These are phyloP conservation scores for Danionella dracula DNA, from an alignment of 2,797 vertebrate species.

Conservation along the genomic window DNA sequence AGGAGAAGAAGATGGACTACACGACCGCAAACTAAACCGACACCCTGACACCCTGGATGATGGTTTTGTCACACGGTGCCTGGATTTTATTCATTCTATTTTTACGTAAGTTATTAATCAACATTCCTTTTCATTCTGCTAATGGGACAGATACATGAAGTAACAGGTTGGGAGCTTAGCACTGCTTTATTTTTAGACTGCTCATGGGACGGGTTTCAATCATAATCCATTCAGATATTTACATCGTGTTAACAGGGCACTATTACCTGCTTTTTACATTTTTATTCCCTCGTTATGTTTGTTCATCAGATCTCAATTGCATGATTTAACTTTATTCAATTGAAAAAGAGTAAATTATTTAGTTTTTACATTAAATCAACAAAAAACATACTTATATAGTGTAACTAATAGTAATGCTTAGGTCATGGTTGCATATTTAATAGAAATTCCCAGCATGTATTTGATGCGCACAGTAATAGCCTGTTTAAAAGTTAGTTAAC, in stretches of 20 bases:
- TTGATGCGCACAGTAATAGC: no score
- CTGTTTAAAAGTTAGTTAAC: no score
- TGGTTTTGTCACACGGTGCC: constrained; percentile 52
- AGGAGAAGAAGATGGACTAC: constrained; percentile 44
- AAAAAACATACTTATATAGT: no score
- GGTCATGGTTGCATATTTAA: no score
- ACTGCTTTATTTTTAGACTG: constrained; percentile 19
- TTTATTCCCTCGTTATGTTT: not conserved
- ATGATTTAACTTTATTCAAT: not conserved
- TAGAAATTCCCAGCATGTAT: no score
- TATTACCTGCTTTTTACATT: no score
- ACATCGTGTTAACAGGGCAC: not conserved
- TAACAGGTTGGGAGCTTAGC: constrained; percentile 61
- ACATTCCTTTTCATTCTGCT: not conserved
- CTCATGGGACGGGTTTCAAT: not conserved
- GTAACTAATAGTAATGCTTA: no score
- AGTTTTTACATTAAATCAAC: not conserved
- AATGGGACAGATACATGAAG: not conserved
- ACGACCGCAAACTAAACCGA: constrained; percentile 11
- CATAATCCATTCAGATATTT: not conserved
- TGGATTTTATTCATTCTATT: constrained; percentile 57
- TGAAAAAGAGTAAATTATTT: not conserved
- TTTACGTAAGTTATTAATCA: constrained; percentile 54
- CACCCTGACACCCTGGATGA: constrained; percentile 46
- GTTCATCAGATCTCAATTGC: not conserved